phyloP scores from a whole-genome alignment of 2,113 vertebrate genomes.

The Perccottus glenii region DNA sequence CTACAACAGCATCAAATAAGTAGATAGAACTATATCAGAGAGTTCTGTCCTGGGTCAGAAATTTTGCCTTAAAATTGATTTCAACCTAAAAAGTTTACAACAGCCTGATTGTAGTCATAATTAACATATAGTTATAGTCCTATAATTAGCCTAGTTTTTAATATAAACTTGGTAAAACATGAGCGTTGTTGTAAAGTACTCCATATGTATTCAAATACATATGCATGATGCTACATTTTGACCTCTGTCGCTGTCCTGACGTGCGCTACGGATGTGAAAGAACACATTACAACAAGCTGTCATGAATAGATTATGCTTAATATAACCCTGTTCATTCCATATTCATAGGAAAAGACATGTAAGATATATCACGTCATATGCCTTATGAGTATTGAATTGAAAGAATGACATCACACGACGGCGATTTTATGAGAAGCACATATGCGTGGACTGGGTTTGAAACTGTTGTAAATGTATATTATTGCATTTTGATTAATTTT shows the following conservation, averaged over 20 bases:
- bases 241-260: conserved; percentile 27
- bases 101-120: too few species aligned
- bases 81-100: too few species aligned
- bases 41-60: neutral
- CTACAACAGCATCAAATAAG: too few species aligned
- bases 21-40: too few species aligned
- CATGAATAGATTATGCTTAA: conserved; percentile 17
- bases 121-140: too few species aligned
- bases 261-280: conserved; percentile 18
- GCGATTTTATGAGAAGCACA: neutral
- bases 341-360: conserved; percentile 4
- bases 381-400: neutral
- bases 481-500: too few species aligned
- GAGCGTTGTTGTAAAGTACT: neutral
- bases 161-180: too few species aligned
- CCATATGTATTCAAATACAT: conserved; percentile 28
- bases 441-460: too few species aligned
- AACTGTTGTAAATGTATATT: neutral
- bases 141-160: too few species aligned
- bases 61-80: too few species aligned
- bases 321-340: neutral
- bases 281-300: conserved; percentile 13
- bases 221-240: conserved; percentile 17
- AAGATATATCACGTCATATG: neutral
- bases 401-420: neutral